Evolutionary conservation across 2,113 vertebrate species (phyloP).

Genomic region (Girardinichthys multiradiatus): DNA sequence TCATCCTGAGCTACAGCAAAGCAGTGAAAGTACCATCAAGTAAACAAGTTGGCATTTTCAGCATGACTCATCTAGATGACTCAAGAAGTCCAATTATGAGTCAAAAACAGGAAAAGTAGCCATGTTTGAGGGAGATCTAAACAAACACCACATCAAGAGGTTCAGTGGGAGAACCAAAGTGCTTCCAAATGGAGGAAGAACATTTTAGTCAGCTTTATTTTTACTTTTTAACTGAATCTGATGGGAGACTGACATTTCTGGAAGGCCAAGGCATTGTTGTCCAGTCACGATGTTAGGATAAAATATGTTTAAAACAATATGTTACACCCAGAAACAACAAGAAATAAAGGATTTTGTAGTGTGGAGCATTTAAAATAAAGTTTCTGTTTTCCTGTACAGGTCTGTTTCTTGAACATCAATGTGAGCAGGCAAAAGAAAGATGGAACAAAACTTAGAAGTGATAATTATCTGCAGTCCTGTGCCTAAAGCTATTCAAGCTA

Average conservation of each 20-base stretch:
- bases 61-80: conserved; percentile 55
- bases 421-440: conserved; percentile 47
- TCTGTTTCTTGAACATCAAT: background rate
- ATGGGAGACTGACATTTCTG: background rate
- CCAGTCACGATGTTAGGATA: background rate
- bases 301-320: background rate
- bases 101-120: conserved; percentile 6
- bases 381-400: too few relatives aligned
- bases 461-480: background rate
- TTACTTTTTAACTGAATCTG: background rate
- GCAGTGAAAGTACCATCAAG: conserved; percentile 36
- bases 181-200: background rate
- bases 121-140: conserved; percentile 6
- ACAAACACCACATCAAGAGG: background rate
- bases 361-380: too few relatives aligned
- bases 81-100: conserved; percentile 44
- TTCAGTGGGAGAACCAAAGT: background rate
- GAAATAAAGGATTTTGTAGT: too few relatives aligned
- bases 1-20: conserved; percentile 3
- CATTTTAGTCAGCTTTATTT: too few relatives aligned
- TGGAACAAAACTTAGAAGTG: too few relatives aligned
- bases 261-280: background rate
- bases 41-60: conserved; percentile 35
- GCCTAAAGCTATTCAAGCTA: too few relatives aligned
- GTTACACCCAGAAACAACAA: too few relatives aligned